Base-by-base conservation (phyloP, 2,113 vertebrate species). In the Larimichthys crocea region DNA sequence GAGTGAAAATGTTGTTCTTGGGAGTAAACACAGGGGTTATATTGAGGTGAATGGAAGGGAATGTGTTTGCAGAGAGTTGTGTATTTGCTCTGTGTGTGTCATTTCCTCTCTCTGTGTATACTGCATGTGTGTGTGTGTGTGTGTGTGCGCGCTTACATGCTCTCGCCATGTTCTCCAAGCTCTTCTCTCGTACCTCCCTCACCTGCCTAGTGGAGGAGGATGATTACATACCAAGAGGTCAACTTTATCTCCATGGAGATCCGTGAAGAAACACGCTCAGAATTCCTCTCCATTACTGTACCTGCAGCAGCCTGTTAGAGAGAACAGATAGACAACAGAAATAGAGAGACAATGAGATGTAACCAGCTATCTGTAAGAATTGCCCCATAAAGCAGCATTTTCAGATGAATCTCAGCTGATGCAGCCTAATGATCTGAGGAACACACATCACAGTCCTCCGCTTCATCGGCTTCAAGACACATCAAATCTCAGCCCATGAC, bases 171-270 rank as follows among this genome's bases (percentile, higher is more conserved):
- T 88, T 84, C 71, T 49, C 20, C 0, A 12, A 78, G 74, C 85
- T 82, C 74, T 72, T 68, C 82, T 70, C 62, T 79, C 74, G 74
- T 69, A 42, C 84, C 82, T 85, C 52, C 57, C 72, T 89, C 87
- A 90, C 86, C 89, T 85, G 89, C 50, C 14, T 85, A 77, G 86
- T 74, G 84, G 80, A 84, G 80, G 84, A 89, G 82, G 82, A 88
- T 88, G 81, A 89, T 91, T 91, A 89, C 79, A 84, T 90, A 80
- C 80, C 76, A 75, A 76, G 74, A 83, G 79, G 90, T 89, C 82
- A 92, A 80, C 68, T 80, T 85, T 87, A 92, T 91, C 88, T 84
- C 90, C 83, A 85, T 83, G 83, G 87, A 84, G 77, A 93, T 87
- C 85, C 74, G 55, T 52, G 59, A 85, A 85, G 82, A 61, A 88